Evolutionary conservation across 2,113 vertebrate genomes (phyloP), one percentile per base, ranked within the genome.

Genomic region (Panurus biarmicus): DNA sequence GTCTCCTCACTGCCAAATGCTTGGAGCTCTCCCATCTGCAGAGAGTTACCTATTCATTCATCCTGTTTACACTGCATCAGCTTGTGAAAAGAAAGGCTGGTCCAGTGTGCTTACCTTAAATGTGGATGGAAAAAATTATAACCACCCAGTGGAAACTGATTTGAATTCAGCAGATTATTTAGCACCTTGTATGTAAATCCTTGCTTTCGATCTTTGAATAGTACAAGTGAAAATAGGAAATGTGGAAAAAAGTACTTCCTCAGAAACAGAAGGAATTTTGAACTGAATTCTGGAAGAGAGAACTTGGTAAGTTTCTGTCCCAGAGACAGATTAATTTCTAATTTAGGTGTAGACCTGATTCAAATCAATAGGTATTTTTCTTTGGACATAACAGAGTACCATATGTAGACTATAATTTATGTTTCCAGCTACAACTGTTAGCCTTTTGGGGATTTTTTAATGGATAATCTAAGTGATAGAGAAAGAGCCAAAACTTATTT

Each of bases 171-270:
- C 70, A 95, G 75, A 69, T 72, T 91, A 67, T 84, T 82, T 90
- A 45, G 48, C 51, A 87, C 61, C 36, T 82, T 69, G 14, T 89
- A 97, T 96, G 97, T 91, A 97, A 98, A 98, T 96, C 29, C 5
- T 75, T 73, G 70, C 62, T 95, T 50, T 66, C n/a, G 11, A 15
- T 87, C 96, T 97, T 96, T 97, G 87, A 97, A 93, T 91, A 97
- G 48, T 73, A 85, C 67, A 74, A 82, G 74, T 94, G 94, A 74
- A 77, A 94, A 91, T 54, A 84, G 57, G 76, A 95, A 90, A 71
- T 35, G 48, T 78, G 71, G 78, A 62, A 77, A 69, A 67, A 76
- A 53, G 35, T 31, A 21, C 66, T 87, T 96, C 91, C 93, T 92
- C 85, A n/a, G 79, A 57, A 79, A 54, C 38, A 67, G 40, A 92